These are phyloP conservation scores for Phalera bucephala DNA, from an alignment of 2,888 invertebrate genomes.

Conservation along the genomic window DNA sequence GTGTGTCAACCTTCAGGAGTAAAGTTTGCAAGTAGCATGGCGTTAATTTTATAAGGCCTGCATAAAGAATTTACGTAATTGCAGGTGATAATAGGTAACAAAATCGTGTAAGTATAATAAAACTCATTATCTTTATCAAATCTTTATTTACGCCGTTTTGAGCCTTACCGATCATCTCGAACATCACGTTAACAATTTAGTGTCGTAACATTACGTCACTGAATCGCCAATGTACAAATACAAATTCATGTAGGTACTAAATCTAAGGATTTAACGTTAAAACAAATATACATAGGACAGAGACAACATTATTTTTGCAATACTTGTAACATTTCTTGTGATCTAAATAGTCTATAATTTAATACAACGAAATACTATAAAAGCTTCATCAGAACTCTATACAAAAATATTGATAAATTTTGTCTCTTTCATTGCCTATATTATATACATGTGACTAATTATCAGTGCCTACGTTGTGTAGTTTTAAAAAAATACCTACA, in stretches of 20 bases:
- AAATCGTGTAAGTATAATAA: slow-evolving; percentile 2
- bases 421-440: neutral
- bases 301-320: neutral
- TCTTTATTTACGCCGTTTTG: slow-evolving; percentile 32
- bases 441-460: neutral
- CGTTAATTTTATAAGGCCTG: too few relatives aligned
- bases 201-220: slow-evolving; percentile 3
- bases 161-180: slow-evolving; percentile 26
- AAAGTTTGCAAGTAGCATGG: too few relatives aligned
- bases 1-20: too few relatives aligned
- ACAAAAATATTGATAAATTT: slow-evolving; percentile 1
- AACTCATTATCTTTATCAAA: slow-evolving; percentile 18
- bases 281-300: neutral
- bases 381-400: neutral
- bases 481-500: too few relatives aligned
- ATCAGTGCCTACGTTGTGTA: too few relatives aligned
- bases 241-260: neutral
- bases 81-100: too few relatives aligned
- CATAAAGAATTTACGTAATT: too few relatives aligned
- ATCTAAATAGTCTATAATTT: neutral
- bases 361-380: too few relatives aligned
- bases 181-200: slow-evolving; percentile 13
- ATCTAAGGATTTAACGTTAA: neutral
- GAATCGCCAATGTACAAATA: neutral
- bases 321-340: neutral